Base-by-base conservation (phyloP, 1,140 invertebrate genomes). In the Drosophila varians region DNA sequence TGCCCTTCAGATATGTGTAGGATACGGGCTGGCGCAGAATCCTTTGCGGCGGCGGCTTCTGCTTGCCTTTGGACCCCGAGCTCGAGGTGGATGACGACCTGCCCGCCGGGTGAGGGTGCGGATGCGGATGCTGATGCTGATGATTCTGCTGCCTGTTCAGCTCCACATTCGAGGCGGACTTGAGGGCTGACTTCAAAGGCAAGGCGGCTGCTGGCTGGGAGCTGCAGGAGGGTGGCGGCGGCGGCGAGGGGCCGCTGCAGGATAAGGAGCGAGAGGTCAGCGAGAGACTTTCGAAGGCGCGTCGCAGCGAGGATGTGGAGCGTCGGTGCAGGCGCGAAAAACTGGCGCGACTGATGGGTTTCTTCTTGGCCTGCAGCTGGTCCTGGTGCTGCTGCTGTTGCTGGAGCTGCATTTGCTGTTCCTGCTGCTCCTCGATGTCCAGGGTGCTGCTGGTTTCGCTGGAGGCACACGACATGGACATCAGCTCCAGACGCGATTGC, bases 1-100 rank as follows among this genome's bases (percentile, higher is more conserved):
- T 92, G 36, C 96, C 96, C 58, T 94, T 93, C 1, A 96, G 93
- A 86, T 96, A 96, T 2, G 94, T 96, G 89, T 96, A 96, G 0
- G 94, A 93, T 0, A 96, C 94, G 0, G 95, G 95, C 18, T 95
- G 93, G 18, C 96, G 91, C 2, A 96, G 92, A 31, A 96, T 96
- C 38, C 93, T 92, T 58, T 94, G 93, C 2, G 92, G 90, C 46
- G 94, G 94, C 73, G 95, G 94, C 87, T 94, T 94, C 16, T 40
- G 28, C 43, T 87, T 94, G 23, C 40, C 31, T 34, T 76, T 92
- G 77, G 51, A 61, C 9, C 47, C 38, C 16, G 56, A 25, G 16
- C 74, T 19, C n/a, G 74, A 55, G 49, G 49, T 40, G 11, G 70
- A 38, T 9, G 58, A 65, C 12, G 55, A 45, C 31, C 52, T 57